phyloP scores from a whole-genome alignment of 1,140 invertebrate species.

The Cherax destructor region DNA sequence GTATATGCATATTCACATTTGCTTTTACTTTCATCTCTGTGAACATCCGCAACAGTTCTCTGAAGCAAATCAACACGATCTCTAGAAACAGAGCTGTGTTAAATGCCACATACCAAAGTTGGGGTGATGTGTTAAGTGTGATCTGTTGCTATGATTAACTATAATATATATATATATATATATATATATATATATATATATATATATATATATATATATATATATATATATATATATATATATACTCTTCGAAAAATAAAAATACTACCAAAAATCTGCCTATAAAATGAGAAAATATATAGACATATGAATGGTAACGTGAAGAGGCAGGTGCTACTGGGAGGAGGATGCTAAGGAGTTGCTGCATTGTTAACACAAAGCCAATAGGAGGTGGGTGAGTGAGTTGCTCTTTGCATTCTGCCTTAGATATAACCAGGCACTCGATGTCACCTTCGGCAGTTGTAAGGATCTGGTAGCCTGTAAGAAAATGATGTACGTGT shows the following conservation, averaged over 20 bases:
- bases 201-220: too few species aligned
- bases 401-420: constrained; percentile 38
- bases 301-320: not conserved
- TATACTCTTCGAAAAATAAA: not conserved
- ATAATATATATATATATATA: not conserved
- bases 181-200: too few species aligned
- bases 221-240: too few species aligned
- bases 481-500: constrained; percentile 38
- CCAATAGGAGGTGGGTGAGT: not conserved
- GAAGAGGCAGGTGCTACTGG: not conserved
- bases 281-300: not conserved
- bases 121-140: not conserved
- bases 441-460: constrained; percentile 66
- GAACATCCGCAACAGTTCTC: not conserved
- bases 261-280: not conserved
- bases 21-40: not conserved
- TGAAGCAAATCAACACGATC: not conserved
- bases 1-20: not conserved
- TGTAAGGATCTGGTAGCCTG: constrained; percentile 69
- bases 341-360: not conserved
- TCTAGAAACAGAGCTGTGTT: not conserved
- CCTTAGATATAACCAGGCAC: constrained; percentile 12
- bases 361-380: not conserved
- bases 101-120: too few species aligned
- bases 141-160: not conserved